phyloP scores from a whole-genome alignment of 2,113 vertebrate genomes.

The Astur gentilis region DNA sequence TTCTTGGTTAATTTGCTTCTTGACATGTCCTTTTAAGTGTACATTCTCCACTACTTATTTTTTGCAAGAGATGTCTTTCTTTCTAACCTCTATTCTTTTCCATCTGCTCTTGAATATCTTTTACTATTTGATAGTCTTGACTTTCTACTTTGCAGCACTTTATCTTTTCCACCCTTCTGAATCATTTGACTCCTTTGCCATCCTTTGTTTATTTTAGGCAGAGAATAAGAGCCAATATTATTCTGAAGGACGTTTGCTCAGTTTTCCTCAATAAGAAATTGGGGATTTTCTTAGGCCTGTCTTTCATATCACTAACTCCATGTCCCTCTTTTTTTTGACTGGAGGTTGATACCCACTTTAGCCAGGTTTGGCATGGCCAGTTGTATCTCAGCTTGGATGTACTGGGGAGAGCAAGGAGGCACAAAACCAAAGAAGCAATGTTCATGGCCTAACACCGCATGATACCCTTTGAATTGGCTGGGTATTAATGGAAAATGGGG shows the following conservation, averaged over 20 bases:
- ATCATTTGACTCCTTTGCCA: background rate
- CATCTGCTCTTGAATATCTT: background rate
- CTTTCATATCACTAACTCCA: background rate
- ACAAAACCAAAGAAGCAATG: background rate
- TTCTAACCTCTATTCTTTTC: background rate
- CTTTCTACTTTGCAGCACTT: background rate
- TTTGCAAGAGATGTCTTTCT: background rate
- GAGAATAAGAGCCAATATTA: background rate
- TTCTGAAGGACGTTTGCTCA: background rate
- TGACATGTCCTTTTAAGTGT: conserved; percentile 4
- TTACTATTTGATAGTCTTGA: background rate
- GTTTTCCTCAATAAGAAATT: background rate
- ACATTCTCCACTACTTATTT: background rate
- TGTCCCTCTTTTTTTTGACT: background rate
- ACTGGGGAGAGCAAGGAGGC: background rate
- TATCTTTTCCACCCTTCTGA: background rate
- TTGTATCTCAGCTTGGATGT: background rate
- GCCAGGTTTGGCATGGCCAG: background rate
- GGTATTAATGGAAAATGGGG: background rate
- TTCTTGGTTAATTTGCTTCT: conserved; percentile 37
- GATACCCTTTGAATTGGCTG: background rate
- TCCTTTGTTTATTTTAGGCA: background rate
- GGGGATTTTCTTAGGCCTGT: background rate
- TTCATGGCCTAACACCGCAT: background rate
- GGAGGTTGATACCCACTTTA: background rate